Conservation (phyloP, 2,888 invertebrate species). For the Drosophila percnosoma region DNA sequence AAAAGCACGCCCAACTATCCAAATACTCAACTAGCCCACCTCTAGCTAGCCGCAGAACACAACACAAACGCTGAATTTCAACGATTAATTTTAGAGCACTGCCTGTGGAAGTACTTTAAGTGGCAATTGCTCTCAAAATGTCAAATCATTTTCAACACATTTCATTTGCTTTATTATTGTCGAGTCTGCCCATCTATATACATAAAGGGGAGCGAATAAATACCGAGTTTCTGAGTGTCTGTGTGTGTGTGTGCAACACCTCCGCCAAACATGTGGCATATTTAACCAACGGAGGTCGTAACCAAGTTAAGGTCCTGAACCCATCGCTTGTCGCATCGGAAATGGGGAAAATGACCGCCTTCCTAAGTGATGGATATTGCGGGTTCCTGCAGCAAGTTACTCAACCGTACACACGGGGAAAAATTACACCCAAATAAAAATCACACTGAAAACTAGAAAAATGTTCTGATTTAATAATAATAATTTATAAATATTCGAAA, state of each 20-base stretch:
- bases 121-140: constrained; percentile 30
- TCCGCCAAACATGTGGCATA: not conserved
- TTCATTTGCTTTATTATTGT: constrained; percentile 2
- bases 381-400: not conserved
- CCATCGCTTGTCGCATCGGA: not conserved
- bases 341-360: not conserved
- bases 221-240: not conserved
- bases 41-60: not conserved
- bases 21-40: not conserved
- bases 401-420: not conserved
- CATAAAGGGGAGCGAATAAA: constrained; percentile 12
- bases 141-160: constrained; percentile 6
- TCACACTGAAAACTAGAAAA: not conserved
- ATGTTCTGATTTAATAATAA: not conserved
- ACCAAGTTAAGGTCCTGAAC: not conserved
- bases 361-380: not conserved
- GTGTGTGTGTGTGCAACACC: not conserved
- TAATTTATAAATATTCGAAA: not conserved
- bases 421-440: too few species aligned
- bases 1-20: not conserved
- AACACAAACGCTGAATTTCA: not conserved
- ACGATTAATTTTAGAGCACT: constrained; percentile 16
- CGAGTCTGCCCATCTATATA: too few species aligned
- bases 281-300: not conserved
- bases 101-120: constrained; percentile 7